These are phyloP conservation scores for Pediacus dermestoides DNA, from an alignment of 2,888 invertebrate genomes.

Conservation along the genomic window DNA sequence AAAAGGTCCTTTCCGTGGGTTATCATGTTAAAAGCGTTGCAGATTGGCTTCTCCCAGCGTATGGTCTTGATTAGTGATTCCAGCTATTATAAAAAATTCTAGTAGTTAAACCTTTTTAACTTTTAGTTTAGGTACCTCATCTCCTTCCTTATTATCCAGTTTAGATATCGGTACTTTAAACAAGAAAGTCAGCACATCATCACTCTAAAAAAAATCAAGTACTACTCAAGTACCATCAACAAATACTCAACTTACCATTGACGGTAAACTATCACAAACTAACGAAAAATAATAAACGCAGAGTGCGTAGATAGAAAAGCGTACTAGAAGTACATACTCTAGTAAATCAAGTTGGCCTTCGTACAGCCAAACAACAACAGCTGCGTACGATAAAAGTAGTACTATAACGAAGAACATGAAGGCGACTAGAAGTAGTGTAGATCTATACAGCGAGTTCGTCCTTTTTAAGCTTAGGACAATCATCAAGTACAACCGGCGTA, in stretches of 20 bases:
- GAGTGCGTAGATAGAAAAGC: too few species aligned
- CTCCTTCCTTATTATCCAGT: slow-evolving; percentile 15
- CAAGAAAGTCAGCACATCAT: slow-evolving; percentile 10
- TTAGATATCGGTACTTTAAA: slow-evolving; percentile 14
- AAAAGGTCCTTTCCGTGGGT: slow-evolving; percentile 13
- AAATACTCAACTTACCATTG: background rate
- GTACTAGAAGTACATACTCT: too few species aligned
- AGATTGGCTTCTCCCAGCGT: slow-evolving; percentile 16
- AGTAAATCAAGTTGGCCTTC: too few species aligned
- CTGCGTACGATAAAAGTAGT: too few species aligned
- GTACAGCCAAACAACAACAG: too few species aligned
- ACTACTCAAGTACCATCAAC: too few species aligned
- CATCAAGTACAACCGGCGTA: slow-evolving; percentile 17
- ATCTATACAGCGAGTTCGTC: slow-evolving; percentile 8
- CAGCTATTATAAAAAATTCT: slow-evolving; percentile 20
- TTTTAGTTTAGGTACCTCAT: slow-evolving; percentile 16
- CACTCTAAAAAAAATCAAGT: slow-evolving; percentile 15
- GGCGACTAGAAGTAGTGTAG: too few species aligned
- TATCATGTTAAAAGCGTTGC: slow-evolving; percentile 10
- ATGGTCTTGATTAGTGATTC: slow-evolving; percentile 17
- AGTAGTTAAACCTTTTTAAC: too few species aligned
- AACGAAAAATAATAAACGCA: too few species aligned
- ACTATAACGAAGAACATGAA: too few species aligned
- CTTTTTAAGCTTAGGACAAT: slow-evolving; percentile 17
- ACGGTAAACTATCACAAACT: slow-evolving; percentile 1